Evolutionary conservation across 2,888 invertebrate genomes (phyloP).

Genomic region (Zeuzera pyrina): DNA sequence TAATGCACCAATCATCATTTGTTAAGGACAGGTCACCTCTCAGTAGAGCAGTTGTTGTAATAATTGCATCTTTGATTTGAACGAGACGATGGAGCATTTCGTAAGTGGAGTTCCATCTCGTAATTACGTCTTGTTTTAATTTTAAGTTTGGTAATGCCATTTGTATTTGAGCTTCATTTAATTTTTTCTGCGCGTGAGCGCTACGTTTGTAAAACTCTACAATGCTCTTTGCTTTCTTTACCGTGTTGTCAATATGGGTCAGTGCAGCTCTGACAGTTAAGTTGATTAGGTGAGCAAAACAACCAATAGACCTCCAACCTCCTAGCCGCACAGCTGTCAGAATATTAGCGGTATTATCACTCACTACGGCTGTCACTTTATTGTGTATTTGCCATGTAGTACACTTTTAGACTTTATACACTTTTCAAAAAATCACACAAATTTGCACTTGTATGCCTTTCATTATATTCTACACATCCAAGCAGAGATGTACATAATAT

Average conservation of each 20-base stretch:
- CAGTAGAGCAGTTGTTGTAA: conserved; percentile 7
- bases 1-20: conserved; percentile 6
- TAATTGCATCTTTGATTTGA: conserved; percentile 8
- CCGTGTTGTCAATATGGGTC: neutral
- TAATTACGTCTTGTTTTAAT: conserved; percentile 3
- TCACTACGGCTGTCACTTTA: too few relatives aligned
- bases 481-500: too few relatives aligned
- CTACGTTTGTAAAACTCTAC: conserved; percentile 7
- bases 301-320: conserved; percentile 1
- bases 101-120: conserved; percentile 9
- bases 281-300: conserved; percentile 2
- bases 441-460: too few relatives aligned
- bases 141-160: conserved; percentile 3
- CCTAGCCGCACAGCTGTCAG: too few relatives aligned
- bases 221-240: conserved; percentile 4
- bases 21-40: conserved; percentile 6
- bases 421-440: too few relatives aligned
- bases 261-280: neutral
- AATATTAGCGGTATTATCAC: too few relatives aligned
- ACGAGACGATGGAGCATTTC: conserved; percentile 8
- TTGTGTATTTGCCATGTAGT: too few relatives aligned
- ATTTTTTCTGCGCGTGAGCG: conserved; percentile 3
- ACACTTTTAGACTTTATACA: too few relatives aligned
- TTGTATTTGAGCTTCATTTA: conserved; percentile 5
- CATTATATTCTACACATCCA: too few relatives aligned